phyloP scores from a whole-genome alignment of 2,888 invertebrate genomes.

The Sphaeridia pumilis region DNA sequence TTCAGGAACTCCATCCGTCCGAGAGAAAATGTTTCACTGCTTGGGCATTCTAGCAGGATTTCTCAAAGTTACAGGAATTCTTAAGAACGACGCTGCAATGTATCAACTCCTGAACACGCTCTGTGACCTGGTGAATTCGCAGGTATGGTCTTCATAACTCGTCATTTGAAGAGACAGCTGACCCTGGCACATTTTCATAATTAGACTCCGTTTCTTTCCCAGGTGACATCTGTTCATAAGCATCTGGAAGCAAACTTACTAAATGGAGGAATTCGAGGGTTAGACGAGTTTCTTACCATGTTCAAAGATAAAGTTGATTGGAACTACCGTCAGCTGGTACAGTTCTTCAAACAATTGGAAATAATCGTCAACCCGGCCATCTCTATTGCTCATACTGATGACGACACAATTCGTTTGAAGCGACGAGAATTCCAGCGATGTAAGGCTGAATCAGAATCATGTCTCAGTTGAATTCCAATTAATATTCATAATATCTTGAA shows the following conservation, averaged over 20 bases:
- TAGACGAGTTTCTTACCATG: slow-evolving; percentile 19
- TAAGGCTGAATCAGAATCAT: slow-evolving; percentile 3
- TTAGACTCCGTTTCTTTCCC: not conserved
- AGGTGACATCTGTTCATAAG: slow-evolving; percentile 28
- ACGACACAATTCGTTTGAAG: slow-evolving; percentile 18
- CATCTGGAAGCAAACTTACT: slow-evolving; percentile 31
- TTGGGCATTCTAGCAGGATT: slow-evolving; percentile 24
- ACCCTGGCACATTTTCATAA: not conserved
- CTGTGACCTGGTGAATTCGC: slow-evolving; percentile 17
- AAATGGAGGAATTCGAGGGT: slow-evolving; percentile 25
- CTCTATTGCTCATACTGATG: slow-evolving; percentile 26
- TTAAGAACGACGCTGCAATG: slow-evolving; percentile 11
- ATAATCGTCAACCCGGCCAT: slow-evolving; percentile 29
- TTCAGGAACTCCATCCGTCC: slow-evolving; percentile 26
- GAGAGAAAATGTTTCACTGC: slow-evolving; percentile 30
- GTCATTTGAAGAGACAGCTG: not conserved
- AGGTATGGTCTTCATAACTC: slow-evolving; percentile 17
- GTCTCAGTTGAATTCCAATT: not conserved
- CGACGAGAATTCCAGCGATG: slow-evolving; percentile 35
- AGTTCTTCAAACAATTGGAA: slow-evolving; percentile 27
- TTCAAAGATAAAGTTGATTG: slow-evolving; percentile 11
- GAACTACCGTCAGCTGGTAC: slow-evolving; percentile 5
- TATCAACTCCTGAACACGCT: slow-evolving; percentile 21
- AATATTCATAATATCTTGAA: not conserved
- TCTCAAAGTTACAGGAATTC: slow-evolving; percentile 11